Evolutionary conservation across 2,113 vertebrate genomes (phyloP), one percentile per base, ranked within the genome.

Genomic region (Xenopus borealis): DNA sequence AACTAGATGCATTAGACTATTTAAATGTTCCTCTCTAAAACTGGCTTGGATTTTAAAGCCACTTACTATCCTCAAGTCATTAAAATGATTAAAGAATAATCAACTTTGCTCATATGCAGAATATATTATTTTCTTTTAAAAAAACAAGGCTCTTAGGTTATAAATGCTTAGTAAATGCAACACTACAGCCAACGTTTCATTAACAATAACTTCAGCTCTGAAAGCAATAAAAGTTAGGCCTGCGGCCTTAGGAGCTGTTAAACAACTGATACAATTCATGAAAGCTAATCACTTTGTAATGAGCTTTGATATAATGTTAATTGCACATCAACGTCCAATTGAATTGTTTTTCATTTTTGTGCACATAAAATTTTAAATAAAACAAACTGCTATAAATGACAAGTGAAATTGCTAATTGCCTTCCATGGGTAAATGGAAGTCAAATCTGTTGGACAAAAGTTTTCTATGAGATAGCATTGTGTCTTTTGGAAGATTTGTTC

Each of bases 301-400:
- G 83, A 88, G 72, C 20, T 79, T 81, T 85, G 82, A 86, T 86
- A 88, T 88, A 83, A 62, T 82, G 76, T 81, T 89, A 88, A 89
- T 87, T 88, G 79, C 40, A 55, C 79, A 83, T 85, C 81, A 71
- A 69, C 82, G 80, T 85, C 76, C 75, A 78, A 79, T 86, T 82
- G 84, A 55, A 65, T 80, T 81, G 52, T 76, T 79, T 76, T 84
- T 84, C 75, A 79, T 64, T 20, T 66, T 78, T 59, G 17, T 9
- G 65, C 13, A 80, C 82, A 75, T 82, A 80, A 80, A 23, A 14
- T 72, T 72, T 78, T 65, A 79, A 80, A 58, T 80, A 10, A 66
- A 63, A 66, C 44, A 81, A 82, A 80, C 75, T 63, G 53, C 47
- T 68, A 4, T 66, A 69, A 82, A 65, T 14, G 10, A 30, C n/a